phyloP scores from a whole-genome alignment of 64 coral and sea anemone genomes.

The Dendrophyllia cribrosa region DNA sequence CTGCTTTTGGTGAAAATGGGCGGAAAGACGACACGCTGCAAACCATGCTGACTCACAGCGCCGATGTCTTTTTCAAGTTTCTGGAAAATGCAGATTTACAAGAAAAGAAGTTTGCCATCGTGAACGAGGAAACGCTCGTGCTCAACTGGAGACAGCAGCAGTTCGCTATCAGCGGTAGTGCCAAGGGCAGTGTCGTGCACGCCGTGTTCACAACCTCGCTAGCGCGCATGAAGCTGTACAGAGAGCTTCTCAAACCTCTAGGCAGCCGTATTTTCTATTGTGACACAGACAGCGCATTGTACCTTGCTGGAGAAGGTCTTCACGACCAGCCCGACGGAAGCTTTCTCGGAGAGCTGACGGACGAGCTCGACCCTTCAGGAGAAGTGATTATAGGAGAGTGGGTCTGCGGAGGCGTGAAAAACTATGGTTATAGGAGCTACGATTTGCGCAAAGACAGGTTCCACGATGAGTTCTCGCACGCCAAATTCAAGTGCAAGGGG shows the following conservation, averaged over 20 bases:
- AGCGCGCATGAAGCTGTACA: constrained; percentile 31
- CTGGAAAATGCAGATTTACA: background rate
- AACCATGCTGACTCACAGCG: no score
- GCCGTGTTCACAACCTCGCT: constrained; percentile 42
- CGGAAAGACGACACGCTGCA: no score
- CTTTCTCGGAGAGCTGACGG: no score
- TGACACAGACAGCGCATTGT: background rate
- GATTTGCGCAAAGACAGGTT: no score
- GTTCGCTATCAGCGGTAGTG: background rate
- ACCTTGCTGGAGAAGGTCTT: no score
- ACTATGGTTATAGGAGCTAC: no score
- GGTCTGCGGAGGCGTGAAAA: no score
- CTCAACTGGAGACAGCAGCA: background rate
- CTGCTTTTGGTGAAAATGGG: background rate
- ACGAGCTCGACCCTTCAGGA: no score
- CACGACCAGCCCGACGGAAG: no score
- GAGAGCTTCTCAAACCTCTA: background rate
- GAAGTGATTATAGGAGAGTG: no score
- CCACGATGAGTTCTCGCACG: no score
- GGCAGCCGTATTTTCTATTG: background rate
- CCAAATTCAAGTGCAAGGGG: no score
- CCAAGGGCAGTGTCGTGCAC: constrained; percentile 3
- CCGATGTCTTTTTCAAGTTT: constrained; percentile 12
- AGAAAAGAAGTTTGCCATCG: background rate
- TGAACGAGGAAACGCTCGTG: background rate